Base-by-base conservation (phyloP, 2,888 invertebrate species). In the Lycophotia porphyrea region DNA sequence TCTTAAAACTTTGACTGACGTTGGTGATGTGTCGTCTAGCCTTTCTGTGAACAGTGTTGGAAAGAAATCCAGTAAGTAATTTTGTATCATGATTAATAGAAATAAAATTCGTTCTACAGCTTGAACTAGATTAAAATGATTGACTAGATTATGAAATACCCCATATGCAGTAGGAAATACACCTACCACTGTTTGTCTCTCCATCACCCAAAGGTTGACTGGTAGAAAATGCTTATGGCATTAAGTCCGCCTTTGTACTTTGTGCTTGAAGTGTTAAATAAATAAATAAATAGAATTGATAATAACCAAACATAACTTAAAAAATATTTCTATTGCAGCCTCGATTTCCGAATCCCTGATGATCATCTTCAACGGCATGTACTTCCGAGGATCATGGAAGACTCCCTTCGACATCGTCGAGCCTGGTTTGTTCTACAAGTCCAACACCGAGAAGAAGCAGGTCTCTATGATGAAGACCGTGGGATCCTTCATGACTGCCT, bases 331-430 rank as follows among this genome's bases (percentile, higher is more conserved):
- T 52, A n/a, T 83, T 93, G 21, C 88, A 95, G 94, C 93, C 27
- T 91, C 95, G 60, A 91, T 92, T 66, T 91, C 96, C 0, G 97
- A 97, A 60, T 97, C 98, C 0, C 94, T 97, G 86, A 97, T 98
- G 94, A 93, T 98, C 49, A 95, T 98, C 67, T 97, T 98, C 86
- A 98, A 98, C 88, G 98, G 98, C 0, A 95, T 98, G 88, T 98
- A 98, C 92, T 98, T 98, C 96, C 98, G 98, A 83, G 98, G 98
- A n/a, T 97, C 97, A 21, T 98, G 98, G 98, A 97, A 97, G 80
- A 96, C 97, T 42, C 95, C 97, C 0, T 98, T 98, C 91, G 97
- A 97, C 78, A 90, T 92, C 27, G 93, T 95, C 3, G 95, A 95
- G 71, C 89, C 94, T 3, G 97, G 97, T 55, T 97, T 97, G 79